Evolutionary conservation across 2,113 vertebrate species (phyloP).

Genomic region (Butastur rufipennis): DNA sequence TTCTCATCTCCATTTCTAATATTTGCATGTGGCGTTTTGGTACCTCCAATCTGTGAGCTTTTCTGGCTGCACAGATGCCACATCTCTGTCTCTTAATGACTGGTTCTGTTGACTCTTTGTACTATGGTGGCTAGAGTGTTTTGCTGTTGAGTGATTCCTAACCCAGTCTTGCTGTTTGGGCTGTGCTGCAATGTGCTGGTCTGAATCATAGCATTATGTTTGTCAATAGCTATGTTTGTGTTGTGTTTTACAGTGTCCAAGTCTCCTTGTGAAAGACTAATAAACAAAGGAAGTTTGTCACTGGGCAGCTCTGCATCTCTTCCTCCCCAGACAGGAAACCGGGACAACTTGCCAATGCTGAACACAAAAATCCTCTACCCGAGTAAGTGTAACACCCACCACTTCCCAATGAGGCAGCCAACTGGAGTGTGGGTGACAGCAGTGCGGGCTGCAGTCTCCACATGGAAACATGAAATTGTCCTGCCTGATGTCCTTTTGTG

Average conservation of each 20-base stretch:
- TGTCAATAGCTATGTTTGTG: background rate
- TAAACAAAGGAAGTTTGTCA: slow-evolving; percentile 83
- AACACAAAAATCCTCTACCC: slow-evolving; percentile 90
- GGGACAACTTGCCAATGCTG: slow-evolving; percentile 86
- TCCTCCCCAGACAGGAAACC: slow-evolving; percentile 83
- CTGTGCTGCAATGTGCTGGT: background rate
- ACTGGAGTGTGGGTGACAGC: background rate
- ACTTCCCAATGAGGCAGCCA: background rate
- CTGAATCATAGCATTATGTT: background rate
- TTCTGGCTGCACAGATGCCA: background rate
- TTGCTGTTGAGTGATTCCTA: background rate
- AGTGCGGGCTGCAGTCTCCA: background rate
- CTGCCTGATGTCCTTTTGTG: background rate
- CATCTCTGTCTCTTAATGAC: background rate
- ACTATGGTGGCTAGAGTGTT: background rate
- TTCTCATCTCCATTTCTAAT: background rate
- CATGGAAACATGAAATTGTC: background rate
- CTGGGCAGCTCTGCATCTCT: slow-evolving; percentile 87
- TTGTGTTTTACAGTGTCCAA: slow-evolving; percentile 76
- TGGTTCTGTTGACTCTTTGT: background rate
- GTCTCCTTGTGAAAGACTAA: slow-evolving; percentile 88
- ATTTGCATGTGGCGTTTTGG: background rate
- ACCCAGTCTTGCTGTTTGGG: background rate
- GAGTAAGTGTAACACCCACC: slow-evolving; percentile 72
- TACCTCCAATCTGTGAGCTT: background rate